phyloP scores from a whole-genome alignment of 2,888 invertebrate genomes.

The Cephus rjabovi region DNA sequence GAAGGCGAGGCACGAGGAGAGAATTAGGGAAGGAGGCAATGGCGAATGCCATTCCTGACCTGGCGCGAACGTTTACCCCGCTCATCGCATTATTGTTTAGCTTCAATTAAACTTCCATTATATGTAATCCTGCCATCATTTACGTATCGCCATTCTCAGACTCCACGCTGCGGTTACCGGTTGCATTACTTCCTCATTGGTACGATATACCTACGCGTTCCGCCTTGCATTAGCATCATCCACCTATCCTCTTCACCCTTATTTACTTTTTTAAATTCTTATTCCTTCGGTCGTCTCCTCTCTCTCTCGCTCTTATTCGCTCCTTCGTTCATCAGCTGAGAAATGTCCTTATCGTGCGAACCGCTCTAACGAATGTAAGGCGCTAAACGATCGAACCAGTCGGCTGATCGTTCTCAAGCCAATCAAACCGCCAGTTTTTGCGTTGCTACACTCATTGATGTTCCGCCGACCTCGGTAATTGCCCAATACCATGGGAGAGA shows the following conservation, averaged over 20 bases:
- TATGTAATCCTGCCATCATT: slow-evolving; percentile 56
- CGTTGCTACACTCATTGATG: slow-evolving; percentile 36
- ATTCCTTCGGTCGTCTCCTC: not conserved
- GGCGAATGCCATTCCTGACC: slow-evolving; percentile 59
- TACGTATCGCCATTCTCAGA: slow-evolving; percentile 39
- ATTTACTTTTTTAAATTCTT: not conserved
- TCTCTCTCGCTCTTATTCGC: not conserved
- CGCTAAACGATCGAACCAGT: not conserved
- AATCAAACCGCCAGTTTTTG: slow-evolving; percentile 16
- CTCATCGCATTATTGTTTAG: slow-evolving; percentile 62
- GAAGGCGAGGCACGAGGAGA: slow-evolving; percentile 26
- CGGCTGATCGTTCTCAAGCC: slow-evolving; percentile 5
- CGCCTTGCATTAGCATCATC: not conserved
- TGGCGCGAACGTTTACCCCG: slow-evolving; percentile 49
- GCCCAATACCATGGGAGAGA: slow-evolving; percentile 27
- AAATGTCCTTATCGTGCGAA: not conserved
- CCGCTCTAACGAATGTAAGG: not conserved
- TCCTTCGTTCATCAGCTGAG: not conserved
- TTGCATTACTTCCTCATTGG: slow-evolving; percentile 20
- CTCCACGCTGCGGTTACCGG: slow-evolving; percentile 10
- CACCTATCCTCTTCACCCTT: not conserved
- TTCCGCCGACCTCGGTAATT: slow-evolving; percentile 31
- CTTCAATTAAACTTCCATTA: slow-evolving; percentile 65
- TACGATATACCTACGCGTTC: not conserved
- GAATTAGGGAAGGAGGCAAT: slow-evolving; percentile 39